Percentiles rank a stretch among this genome's conserved stretches.
Evolutionary conservation across 2,888 invertebrate species (phyloP).

Genomic region (Torymus auratus): DNA sequence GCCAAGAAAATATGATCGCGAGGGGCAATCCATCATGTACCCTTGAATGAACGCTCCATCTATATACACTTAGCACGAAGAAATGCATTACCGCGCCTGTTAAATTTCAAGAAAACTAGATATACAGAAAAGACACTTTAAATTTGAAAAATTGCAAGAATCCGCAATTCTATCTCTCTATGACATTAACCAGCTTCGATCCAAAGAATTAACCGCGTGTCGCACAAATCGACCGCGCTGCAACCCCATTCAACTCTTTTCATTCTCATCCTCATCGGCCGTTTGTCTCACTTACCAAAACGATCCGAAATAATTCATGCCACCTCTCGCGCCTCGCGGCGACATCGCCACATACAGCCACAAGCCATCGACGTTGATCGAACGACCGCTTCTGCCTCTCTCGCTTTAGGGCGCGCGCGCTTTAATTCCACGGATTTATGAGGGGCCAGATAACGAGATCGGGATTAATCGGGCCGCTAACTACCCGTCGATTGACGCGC

Average conservation of each 20-base stretch:
- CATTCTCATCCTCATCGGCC: too few relatives aligned
- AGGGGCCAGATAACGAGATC: conserved; percentile 31
- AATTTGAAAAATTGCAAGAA: too few relatives aligned
- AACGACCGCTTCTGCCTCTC: conserved; percentile 19
- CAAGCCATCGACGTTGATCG: conserved; percentile 26
- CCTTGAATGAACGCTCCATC: neutral
- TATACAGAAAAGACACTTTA: too few relatives aligned
- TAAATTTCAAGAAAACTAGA: too few relatives aligned
- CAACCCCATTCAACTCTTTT: too few relatives aligned
- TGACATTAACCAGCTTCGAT: too few relatives aligned
- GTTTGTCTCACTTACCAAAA: neutral
- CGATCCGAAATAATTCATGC: conserved; percentile 28
- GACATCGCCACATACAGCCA: neutral
- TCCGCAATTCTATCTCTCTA: too few relatives aligned
- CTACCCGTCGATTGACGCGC: conserved; percentile 33
- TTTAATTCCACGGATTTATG: conserved; percentile 49
- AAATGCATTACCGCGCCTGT: too few relatives aligned
- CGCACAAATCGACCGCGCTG: too few relatives aligned
- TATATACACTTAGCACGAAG: too few relatives aligned
- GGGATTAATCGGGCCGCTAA: conserved; percentile 49
- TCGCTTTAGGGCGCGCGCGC: neutral
- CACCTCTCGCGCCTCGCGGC: neutral
- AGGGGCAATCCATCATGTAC: too few relatives aligned
- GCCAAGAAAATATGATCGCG: neutral
- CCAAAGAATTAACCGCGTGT: too few relatives aligned